Percentiles rank a stretch among this genome's conserved stretches.
Evolutionary conservation across 2,888 invertebrate species (phyloP).

Genomic region (Ypsolopha scabrella): DNA sequence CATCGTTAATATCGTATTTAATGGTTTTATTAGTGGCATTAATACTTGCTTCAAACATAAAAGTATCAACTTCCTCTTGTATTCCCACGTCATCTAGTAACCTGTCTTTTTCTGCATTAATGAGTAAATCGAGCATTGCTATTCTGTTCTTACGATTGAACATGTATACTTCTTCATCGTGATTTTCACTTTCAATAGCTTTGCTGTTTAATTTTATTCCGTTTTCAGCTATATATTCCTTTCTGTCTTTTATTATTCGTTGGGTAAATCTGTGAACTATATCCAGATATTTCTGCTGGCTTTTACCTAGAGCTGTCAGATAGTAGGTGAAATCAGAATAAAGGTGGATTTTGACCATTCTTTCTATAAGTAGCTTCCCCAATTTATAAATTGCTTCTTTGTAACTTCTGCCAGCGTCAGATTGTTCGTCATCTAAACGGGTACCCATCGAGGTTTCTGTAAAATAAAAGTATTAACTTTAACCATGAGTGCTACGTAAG

Average conservation of each 20-base stretch:
- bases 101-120: no score
- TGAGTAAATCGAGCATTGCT: no score
- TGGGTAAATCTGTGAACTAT: slow-evolving; percentile 40
- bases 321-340: slow-evolving; percentile 67
- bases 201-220: slow-evolving; percentile 2
- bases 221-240: slow-evolving; percentile 18
- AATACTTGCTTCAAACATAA: no score
- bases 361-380: slow-evolving; percentile 36
- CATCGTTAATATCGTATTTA: no score
- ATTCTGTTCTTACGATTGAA: slow-evolving; percentile 41
- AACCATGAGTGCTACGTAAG: no score
- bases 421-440: slow-evolving; percentile 54
- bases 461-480: slow-evolving; percentile 9
- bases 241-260: slow-evolving; percentile 44
- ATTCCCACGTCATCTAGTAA: no score
- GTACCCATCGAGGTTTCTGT: slow-evolving; percentile 79
- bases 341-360: slow-evolving; percentile 67
- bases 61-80: no score
- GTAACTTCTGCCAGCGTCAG: slow-evolving; percentile 58
- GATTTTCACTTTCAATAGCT: slow-evolving; percentile 12
- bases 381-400: slow-evolving; percentile 66
- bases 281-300: slow-evolving; percentile 44
- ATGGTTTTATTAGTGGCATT: no score
- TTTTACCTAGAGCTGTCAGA: slow-evolving; percentile 50
- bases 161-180: slow-evolving; percentile 9